Conservation (phyloP, 2,888 invertebrate genomes). For the Sesia apiformis region DNA sequence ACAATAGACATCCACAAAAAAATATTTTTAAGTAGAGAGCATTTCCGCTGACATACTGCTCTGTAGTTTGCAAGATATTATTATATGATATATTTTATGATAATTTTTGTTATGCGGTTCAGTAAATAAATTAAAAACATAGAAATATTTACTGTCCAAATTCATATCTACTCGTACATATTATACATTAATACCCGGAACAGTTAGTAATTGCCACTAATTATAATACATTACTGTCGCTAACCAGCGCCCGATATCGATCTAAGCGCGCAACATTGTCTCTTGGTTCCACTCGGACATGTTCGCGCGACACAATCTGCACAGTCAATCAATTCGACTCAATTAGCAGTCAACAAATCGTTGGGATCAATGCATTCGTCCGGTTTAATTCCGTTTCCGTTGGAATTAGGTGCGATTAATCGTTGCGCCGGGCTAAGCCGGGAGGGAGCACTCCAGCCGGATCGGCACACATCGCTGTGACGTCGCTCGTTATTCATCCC, state of each 20-base stretch:
- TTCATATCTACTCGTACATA: too few relatives aligned
- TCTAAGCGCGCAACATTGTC: background rate
- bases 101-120: too few relatives aligned
- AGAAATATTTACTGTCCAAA: too few relatives aligned
- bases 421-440: slow-evolving; percentile 62
- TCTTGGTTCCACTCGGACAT: background rate
- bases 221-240: too few relatives aligned
- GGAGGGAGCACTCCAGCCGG: slow-evolving; percentile 20
- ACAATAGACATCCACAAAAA: too few relatives aligned
- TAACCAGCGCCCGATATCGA: background rate
- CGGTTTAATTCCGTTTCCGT: slow-evolving; percentile 70
- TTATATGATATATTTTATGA: too few relatives aligned
- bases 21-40: too few relatives aligned
- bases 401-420: slow-evolving; percentile 72
- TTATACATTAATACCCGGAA: too few relatives aligned
- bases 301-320: slow-evolving; percentile 10
- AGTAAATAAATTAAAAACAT: too few relatives aligned
- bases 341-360: slow-evolving; percentile 67
- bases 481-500: slow-evolving; percentile 68
- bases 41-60: too few relatives aligned
- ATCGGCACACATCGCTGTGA: slow-evolving; percentile 69
- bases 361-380: slow-evolving; percentile 70
- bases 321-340: slow-evolving; percentile 40
- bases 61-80: too few relatives aligned
- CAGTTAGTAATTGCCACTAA: too few relatives aligned